A percentile compares a stretch with the other conserved stretches of the same genome.
These are phyloP conservation scores for Corvus moneduloides DNA, from an alignment of 2,113 vertebrate genomes.

Conservation along the genomic window DNA sequence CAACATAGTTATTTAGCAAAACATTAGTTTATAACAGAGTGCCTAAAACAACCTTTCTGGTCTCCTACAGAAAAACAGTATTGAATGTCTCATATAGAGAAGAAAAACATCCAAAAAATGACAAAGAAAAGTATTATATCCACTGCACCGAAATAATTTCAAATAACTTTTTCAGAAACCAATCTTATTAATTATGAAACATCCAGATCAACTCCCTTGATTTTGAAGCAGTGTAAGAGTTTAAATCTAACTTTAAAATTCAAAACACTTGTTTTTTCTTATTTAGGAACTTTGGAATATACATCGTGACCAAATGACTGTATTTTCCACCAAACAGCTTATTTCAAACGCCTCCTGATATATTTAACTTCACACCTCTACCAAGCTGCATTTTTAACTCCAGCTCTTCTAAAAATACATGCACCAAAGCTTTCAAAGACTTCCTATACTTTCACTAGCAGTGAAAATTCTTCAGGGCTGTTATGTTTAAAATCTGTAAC, in stretches of 20 bases:
- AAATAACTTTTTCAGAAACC: neutral
- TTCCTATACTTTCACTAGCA: slow-evolving; percentile 39
- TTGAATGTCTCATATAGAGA: neutral
- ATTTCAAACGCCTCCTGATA: neutral
- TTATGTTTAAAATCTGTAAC: neutral
- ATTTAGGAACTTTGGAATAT: neutral
- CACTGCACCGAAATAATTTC: neutral
- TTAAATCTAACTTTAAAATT: neutral
- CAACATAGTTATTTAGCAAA: slow-evolving; percentile 35
- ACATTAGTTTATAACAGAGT: neutral
- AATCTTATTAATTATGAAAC: neutral
- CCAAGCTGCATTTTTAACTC: neutral
- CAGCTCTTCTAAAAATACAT: neutral
- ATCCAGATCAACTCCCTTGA: neutral
- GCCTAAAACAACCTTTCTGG: slow-evolving; percentile 30
- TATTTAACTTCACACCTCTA: neutral
- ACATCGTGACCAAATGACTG: neutral
- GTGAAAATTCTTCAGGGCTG: slow-evolving; percentile 28
- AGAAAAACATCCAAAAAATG: neutral
- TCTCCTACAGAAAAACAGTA: slow-evolving; percentile 9
- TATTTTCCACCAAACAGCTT: neutral
- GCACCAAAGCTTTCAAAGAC: neutral
- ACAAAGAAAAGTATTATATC: neutral
- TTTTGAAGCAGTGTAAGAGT: neutral
- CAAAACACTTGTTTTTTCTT: neutral